Conservation (phyloP, 2,888 invertebrate species). For the Brachyptera risi region DNA sequence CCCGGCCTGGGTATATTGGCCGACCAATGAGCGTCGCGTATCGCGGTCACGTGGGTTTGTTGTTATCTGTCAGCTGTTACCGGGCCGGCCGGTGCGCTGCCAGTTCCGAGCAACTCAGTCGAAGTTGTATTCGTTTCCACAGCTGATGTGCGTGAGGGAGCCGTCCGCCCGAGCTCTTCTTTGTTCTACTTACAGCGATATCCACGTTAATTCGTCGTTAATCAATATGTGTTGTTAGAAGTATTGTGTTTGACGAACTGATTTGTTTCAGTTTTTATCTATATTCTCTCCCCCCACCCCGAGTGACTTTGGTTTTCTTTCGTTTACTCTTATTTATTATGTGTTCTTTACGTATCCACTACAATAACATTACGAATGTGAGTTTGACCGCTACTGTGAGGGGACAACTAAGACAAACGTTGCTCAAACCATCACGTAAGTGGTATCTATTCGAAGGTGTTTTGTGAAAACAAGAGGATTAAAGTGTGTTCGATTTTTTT, state of each 20-base stretch:
- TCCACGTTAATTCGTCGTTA: too few relatives aligned
- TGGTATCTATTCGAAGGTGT: constrained; percentile 6
- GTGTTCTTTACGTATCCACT: too few relatives aligned
- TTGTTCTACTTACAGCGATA: too few relatives aligned
- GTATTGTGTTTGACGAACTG: too few relatives aligned
- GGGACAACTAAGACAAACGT: constrained; percentile 12
- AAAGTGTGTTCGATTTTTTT: background rate
- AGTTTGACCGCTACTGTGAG: too few relatives aligned
- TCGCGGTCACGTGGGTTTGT: constrained; percentile 61
- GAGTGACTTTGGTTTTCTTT: too few relatives aligned
- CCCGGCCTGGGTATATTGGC: constrained; percentile 40
- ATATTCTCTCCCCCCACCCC: constrained; percentile 34
- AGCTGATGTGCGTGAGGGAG: constrained; percentile 45
- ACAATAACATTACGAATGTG: too few relatives aligned
- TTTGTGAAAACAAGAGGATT: background rate
- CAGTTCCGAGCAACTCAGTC: constrained; percentile 27
- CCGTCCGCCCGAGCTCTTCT: constrained; percentile 41
- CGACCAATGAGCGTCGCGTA: constrained; percentile 46
- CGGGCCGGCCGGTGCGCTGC: constrained; percentile 39
- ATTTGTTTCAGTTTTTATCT: too few relatives aligned
- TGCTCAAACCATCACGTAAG: constrained; percentile 1
- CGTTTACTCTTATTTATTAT: background rate
- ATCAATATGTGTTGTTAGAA: too few relatives aligned
- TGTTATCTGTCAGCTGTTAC: constrained; percentile 62
- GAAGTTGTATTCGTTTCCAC: constrained; percentile 35